Evolutionary conservation across 2,797 vertebrate genomes (phyloP).

Genomic region (Onychomys leucogaster): DNA sequence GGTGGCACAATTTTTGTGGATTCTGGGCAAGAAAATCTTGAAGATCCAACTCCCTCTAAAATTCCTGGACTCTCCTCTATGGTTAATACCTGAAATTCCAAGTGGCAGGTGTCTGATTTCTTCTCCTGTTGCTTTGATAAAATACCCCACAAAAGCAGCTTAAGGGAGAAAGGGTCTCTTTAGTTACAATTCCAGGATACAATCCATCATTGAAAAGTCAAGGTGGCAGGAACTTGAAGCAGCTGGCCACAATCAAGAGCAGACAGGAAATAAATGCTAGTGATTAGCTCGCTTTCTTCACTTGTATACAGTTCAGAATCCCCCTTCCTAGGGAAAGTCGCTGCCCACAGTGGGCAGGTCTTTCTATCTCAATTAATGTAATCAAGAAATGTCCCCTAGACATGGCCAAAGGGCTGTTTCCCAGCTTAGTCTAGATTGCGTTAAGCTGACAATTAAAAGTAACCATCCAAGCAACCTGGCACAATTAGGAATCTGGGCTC

Average conservation of each 20-base stretch:
- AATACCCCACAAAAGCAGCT: neutral
- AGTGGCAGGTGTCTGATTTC: neutral
- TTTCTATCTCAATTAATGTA: neutral
- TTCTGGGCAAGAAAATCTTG: neutral
- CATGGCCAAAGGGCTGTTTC: neutral
- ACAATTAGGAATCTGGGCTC: neutral
- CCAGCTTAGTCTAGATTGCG: neutral
- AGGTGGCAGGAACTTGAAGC: no score
- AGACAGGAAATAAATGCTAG: neutral
- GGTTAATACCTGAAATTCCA: neutral
- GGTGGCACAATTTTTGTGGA: neutral
- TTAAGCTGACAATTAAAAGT: neutral
- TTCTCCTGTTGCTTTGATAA: neutral
- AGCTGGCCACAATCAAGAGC: neutral
- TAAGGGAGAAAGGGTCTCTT: neutral
- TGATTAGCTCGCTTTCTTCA: neutral
- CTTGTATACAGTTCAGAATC: neutral
- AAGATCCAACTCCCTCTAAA: neutral
- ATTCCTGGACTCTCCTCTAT: neutral
- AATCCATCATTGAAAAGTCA: neutral
- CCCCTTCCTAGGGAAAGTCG: neutral
- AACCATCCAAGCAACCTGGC: neutral
- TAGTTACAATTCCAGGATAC: neutral
- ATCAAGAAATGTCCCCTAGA: neutral
- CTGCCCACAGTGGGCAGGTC: neutral